Conservation (phyloP, 2,797 vertebrate genomes). For the Schizopygopsis malacanthus region DNA sequence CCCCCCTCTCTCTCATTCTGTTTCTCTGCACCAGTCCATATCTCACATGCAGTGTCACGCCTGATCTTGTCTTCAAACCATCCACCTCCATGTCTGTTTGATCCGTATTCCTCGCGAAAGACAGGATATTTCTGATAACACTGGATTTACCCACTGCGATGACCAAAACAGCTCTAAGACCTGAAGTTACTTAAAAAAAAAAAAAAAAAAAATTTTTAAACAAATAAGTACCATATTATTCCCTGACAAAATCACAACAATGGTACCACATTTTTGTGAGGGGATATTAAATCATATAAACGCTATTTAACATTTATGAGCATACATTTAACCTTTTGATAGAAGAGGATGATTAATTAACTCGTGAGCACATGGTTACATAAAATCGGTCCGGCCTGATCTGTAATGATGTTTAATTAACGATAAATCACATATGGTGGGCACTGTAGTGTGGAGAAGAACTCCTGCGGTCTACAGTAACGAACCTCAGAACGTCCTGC, state of each 20-base stretch:
- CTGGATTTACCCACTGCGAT: not conserved
- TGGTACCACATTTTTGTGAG: not conserved
- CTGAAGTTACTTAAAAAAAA: not conserved
- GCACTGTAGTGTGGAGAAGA: slow-evolving; percentile 14
- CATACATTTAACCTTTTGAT: slow-evolving; percentile 4
- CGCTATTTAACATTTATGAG: not conserved
- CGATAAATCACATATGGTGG: slow-evolving; percentile 29
- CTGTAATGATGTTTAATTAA: slow-evolving; percentile 41
- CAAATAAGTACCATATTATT: not conserved
- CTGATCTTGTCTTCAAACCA: slow-evolving; percentile 4
- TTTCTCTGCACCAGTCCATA: slow-evolving; percentile 32
- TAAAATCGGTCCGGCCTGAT: not conserved
- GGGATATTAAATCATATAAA: slow-evolving; percentile 9
- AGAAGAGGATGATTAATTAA: slow-evolving; percentile 23
- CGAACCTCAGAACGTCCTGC: slow-evolving; percentile 25
- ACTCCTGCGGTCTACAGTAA: slow-evolving; percentile 34
- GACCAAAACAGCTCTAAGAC: not conserved
- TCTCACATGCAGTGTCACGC: slow-evolving; percentile 29
- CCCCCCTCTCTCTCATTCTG: not conserved
- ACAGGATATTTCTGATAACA: not conserved
- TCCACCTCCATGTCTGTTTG: not conserved
- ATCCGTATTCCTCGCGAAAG: slow-evolving; percentile 2
- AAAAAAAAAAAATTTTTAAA: not conserved
- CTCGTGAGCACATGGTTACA: not conserved
- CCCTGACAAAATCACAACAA: not conserved